Evolutionary conservation across 1,140 invertebrate genomes (phyloP).

Genomic region (Aphelenchoides avenae): DNA sequence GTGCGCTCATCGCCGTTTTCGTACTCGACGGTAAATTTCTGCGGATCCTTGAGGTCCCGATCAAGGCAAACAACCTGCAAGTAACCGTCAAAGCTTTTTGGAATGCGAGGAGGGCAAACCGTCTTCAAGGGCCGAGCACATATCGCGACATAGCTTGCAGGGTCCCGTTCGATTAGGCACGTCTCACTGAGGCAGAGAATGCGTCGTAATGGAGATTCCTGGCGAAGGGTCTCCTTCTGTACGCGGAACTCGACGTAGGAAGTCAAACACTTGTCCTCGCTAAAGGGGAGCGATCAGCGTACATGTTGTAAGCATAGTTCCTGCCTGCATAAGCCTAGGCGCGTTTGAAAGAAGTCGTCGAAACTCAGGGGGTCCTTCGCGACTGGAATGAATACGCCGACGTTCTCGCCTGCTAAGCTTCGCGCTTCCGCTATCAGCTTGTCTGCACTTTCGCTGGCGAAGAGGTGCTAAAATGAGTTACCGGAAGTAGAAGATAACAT

Average conservation of each 20-base stretch:
- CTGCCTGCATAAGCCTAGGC: conserved; percentile 85
- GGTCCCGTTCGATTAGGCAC: conserved; percentile 90
- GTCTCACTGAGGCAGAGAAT: conserved; percentile 90
- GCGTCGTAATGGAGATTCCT: conserved; percentile 64
- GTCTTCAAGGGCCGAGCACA: conserved; percentile 80
- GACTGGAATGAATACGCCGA: conserved; percentile 78
- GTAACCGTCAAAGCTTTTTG: conserved; percentile 1
- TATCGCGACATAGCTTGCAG: conserved; percentile 84
- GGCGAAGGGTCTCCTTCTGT: conserved; percentile 76
- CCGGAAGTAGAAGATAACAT: conserved; percentile 1
- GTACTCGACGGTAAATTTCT: conserved; percentile 89
- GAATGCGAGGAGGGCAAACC: too few relatives aligned
- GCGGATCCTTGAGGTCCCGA: conserved; percentile 80
- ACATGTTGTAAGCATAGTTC: conserved; percentile 19
- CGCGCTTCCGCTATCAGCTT: conserved; percentile 79
- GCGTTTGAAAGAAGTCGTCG: conserved; percentile 76
- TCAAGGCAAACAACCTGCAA: conserved; percentile 75
- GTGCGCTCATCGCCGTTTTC: conserved; percentile 79
- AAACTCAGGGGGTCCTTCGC: conserved; percentile 75
- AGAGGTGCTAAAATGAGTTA: conserved; percentile 70
- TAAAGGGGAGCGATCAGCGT: too few relatives aligned
- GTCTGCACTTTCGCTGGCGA: conserved; percentile 75
- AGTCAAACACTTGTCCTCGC: conserved; percentile 79
- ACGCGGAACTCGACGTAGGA: conserved; percentile 86
- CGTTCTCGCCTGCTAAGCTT: conserved; percentile 72